Evolutionary conservation across 92 coral and sea anemone species (phyloP).

Genomic region (Phymanthus crucifer): DNA sequence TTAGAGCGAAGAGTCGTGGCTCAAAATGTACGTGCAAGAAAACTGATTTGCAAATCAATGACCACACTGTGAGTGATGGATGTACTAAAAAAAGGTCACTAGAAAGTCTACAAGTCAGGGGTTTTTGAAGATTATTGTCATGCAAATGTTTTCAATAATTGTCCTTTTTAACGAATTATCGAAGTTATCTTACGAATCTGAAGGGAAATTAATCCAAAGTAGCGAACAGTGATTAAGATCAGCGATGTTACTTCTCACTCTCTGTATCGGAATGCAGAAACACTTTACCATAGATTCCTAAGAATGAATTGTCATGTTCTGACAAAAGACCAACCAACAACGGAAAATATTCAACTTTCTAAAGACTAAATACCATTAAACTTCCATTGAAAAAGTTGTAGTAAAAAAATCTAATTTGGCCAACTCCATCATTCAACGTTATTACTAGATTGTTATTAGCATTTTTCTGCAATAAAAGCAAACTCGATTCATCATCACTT

Average conservation of each 20-base stretch:
- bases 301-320: background rate
- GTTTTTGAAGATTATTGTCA: constrained; percentile 4
- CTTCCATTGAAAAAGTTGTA: background rate
- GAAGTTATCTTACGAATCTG: background rate
- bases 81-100: background rate
- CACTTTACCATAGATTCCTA: background rate
- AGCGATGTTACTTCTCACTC: too few species aligned
- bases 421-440: background rate
- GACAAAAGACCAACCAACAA: background rate
- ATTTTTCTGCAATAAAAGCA: background rate
- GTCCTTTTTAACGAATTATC: constrained; percentile 18
- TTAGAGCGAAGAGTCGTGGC: background rate
- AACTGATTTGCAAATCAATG: background rate
- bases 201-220: background rate
- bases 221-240: too few species aligned
- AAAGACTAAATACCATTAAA: background rate
- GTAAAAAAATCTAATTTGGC: background rate
- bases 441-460: background rate
- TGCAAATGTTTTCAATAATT: constrained; percentile 17
- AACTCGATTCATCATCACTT: constrained; percentile 35
- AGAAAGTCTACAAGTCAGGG: background rate
- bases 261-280: background rate
- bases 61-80: background rate
- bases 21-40: background rate
- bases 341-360: background rate